Conservation (phyloP, 2,113 vertebrate species). For the Promerops cafer region DNA sequence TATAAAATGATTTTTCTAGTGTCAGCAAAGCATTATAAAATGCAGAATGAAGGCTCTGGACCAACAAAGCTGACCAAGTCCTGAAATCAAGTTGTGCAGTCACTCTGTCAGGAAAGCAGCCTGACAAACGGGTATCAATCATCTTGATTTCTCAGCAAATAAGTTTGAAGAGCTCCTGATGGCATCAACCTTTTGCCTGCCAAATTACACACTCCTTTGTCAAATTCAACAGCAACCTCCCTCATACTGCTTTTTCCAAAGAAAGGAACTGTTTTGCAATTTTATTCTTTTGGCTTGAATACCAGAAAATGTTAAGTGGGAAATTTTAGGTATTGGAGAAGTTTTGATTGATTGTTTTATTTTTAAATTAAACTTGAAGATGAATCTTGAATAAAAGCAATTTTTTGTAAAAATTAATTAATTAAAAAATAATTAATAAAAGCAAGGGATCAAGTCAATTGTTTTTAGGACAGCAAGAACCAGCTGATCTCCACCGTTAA, state of each 20-base stretch:
- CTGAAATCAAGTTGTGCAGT: background rate
- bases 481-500: background rate
- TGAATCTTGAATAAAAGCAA: background rate
- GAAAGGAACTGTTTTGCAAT: background rate
- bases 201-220: background rate
- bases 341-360: background rate
- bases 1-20: background rate
- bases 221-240: background rate
- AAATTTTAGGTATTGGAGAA: background rate
- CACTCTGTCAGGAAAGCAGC: background rate
- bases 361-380: background rate
- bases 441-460: background rate
- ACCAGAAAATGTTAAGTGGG: background rate
- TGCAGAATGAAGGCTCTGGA: background rate
- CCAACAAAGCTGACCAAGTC: background rate
- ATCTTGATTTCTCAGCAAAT: conserved; percentile 32
- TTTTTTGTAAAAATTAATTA: background rate
- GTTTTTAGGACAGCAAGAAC: background rate
- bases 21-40: background rate
- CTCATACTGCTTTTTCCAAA: background rate
- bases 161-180: conserved; percentile 24
- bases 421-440: too few relatives aligned
- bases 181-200: background rate
- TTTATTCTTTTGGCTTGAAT: background rate
- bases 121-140: background rate